Evolutionary conservation across 2,797 vertebrate species (phyloP), one percentile per base, ranked within the genome.

Genomic region (Podargus strigoides): DNA sequence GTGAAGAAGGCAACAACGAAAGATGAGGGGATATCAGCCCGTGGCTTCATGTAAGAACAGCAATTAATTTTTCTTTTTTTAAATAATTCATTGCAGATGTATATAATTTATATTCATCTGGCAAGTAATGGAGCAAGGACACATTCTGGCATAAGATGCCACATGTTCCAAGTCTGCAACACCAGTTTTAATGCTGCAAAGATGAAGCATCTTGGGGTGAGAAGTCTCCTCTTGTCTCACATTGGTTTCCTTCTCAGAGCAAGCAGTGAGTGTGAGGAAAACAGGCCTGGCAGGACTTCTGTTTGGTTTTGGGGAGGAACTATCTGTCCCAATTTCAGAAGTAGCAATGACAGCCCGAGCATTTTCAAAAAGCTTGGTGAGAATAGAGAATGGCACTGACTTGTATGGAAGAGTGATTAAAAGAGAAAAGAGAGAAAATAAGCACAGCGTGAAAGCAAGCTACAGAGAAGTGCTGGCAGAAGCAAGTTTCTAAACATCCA

Each of bases 361-460:
- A 21, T 67, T 90, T 88, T 86, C 74, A 82, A 91, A 93, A 74
- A 49, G 80, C 67, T 67, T 66, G 60, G 58, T 68, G 63, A 93
- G 85, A 93, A 74, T 34, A 86, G 41, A 92, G 76, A 91, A 75
- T 9, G 11, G 87, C 55, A 79, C 66, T 59, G 44, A 94, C 77
- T 86, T 90, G 55, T 44, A 75, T 10, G 7, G 66, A 92, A 95
- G 72, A 86, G 69, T 34, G 73, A 94, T 83, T 78, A 80, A 87
- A 90, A 89, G 44, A 81, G 78, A 79, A 85, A 72, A 80, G 44
- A 89, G 23, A 87, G 84, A 94, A 91, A 93, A 82, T 32, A 77
- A 90, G 83, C 88, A 79, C 76, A 93, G 87, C 53, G 37, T 81
- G 85, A 94, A 84, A 93, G 91, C 52, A 91, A 94, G 80, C 82